Base-by-base conservation (phyloP, 2,888 invertebrate species). In the Nomada fabriciana region DNA sequence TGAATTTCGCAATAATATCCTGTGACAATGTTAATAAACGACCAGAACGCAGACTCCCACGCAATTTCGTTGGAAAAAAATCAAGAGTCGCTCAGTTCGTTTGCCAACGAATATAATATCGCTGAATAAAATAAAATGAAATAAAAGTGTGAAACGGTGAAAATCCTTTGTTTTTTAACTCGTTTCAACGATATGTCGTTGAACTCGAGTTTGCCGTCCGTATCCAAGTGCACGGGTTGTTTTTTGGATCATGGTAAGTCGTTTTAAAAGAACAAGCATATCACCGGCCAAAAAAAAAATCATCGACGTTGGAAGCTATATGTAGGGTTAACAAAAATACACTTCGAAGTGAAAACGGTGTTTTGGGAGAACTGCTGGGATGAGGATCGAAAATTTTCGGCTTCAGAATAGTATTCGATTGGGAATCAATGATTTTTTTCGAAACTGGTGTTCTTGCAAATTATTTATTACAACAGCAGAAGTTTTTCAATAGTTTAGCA, bases 1-100 rank as follows among this genome's bases (percentile, higher is more conserved):
- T 7, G 20, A 47, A 60, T 75, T 75, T 61, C 61, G 13, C 36
- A 67, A 74, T 59, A 68, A 68, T 53, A 57, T 81, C 43, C 81
- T 71, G 75, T 42, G 43, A 71, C 43, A 50, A 57, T 43, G 61
- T 50, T 74, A 47, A 61, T n/a, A 52, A 52, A 59, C 36, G 18
- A 13, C 43, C 5, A 20, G 29, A 42, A 9, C n/a, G 5, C 11
- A 13, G 9, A 52, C 13, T 57, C 75, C 80, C 67, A 80, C 75
- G 80, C 67, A 2, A 9, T 29, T 1, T 18, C 15, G 13, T 3
- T 53, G 52, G 67, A 59, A 13, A 25, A 25, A 72, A 63, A 3
- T 43, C 23, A 20, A 25, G 52, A 18, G 15, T 20, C 42, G 11
- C 29, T 59, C 7, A 4, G 29, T n/a, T 7, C 5, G 25, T 74